Percentiles rank a stretch among this genome's conserved stretches.
phyloP scores from a whole-genome alignment of 2,113 vertebrate species.

The Ginglymostoma cirratum region DNA sequence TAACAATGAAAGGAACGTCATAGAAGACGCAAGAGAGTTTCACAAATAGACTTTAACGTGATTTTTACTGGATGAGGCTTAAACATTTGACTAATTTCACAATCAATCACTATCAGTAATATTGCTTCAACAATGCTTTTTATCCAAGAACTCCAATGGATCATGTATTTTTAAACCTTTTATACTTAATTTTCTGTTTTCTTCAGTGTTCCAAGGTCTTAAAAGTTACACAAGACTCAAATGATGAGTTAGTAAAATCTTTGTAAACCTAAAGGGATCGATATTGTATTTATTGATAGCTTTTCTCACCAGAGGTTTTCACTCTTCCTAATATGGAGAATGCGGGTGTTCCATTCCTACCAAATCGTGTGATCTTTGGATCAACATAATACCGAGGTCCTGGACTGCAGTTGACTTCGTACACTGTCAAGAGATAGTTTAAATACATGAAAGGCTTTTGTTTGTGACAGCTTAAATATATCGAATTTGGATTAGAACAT shows the following conservation, averaged over 20 bases:
- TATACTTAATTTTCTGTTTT: neutral
- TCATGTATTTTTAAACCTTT: neutral
- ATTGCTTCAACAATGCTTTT: neutral
- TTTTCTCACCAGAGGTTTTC: conserved; percentile 49
- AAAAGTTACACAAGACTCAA: neutral
- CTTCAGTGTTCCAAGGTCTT: neutral
- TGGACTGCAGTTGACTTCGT: conserved; percentile 65
- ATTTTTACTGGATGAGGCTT: neutral
- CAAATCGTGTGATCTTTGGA: conserved; percentile 70
- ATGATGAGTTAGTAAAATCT: neutral
- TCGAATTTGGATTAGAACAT: neutral
- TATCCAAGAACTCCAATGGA: neutral
- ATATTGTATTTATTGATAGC: neutral
- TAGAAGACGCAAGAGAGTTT: neutral
- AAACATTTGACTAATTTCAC: neutral
- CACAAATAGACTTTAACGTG: neutral
- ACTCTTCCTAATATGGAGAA: conserved; percentile 71
- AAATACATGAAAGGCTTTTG: neutral
- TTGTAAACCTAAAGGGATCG: neutral
- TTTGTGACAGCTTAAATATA: neutral
- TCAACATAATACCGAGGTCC: conserved; percentile 73
- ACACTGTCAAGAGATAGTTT: conserved; percentile 48
- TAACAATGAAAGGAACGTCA: neutral
- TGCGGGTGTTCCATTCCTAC: conserved; percentile 63
- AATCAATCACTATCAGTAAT: neutral